Percentiles rank a stretch among this genome's conserved stretches.
These are phyloP conservation scores for Penelope pileata DNA, from an alignment of 2,113 vertebrate genomes.

Conservation along the genomic window DNA sequence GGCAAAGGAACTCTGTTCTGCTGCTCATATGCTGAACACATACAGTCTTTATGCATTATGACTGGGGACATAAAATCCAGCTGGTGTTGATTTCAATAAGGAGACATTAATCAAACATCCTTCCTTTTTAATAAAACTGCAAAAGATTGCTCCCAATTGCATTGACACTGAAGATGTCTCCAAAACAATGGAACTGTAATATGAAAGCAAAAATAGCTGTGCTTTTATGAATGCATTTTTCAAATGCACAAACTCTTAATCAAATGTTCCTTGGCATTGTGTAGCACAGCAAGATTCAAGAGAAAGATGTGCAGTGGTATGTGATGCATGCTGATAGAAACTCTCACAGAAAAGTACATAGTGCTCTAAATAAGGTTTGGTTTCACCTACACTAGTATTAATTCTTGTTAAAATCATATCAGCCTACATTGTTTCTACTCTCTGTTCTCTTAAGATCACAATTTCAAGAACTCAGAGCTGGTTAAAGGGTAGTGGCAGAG, in stretches of 20 bases:
- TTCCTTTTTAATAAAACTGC: not conserved
- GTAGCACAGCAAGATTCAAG: not conserved
- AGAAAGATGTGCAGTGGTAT: not conserved
- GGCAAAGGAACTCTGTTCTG: not conserved
- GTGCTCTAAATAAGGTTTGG: not conserved
- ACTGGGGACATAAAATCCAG: conserved; percentile 11
- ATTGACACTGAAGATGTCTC: not conserved
- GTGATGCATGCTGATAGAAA: not conserved
- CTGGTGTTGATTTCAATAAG: conserved; percentile 12
- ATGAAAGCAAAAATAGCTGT: not conserved
- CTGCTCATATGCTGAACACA: conserved; percentile 10
- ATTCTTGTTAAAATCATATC: not conserved
- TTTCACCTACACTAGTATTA: not conserved
- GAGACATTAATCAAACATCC: not conserved
- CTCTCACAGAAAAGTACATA: not conserved
- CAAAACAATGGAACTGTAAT: not conserved
- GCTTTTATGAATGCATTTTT: not conserved
- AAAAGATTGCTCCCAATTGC: not conserved
- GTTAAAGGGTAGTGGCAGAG: not conserved
- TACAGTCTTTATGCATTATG: not conserved
- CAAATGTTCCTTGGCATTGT: not conserved
- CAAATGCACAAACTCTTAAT: not conserved
- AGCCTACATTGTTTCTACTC: not conserved
- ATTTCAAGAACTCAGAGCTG: not conserved
- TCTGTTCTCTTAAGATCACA: not conserved